Evolutionary conservation across 2,113 vertebrate species (phyloP).

Genomic region (Anser cygnoides): DNA sequence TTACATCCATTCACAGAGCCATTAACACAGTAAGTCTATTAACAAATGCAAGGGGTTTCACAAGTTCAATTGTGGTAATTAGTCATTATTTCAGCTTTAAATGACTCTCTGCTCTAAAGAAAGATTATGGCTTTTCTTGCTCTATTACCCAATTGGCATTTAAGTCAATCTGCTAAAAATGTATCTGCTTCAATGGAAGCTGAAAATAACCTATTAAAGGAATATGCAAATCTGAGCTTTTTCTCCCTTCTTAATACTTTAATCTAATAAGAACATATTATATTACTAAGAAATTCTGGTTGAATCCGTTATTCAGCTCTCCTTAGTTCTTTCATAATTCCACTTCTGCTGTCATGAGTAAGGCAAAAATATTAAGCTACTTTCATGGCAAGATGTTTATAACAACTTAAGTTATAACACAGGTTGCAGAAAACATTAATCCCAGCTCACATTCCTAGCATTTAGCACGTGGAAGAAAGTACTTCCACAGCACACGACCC

Average conservation of each 20-base stretch:
- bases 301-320: not conserved
- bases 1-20: not conserved
- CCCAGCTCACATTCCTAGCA: accelerated
- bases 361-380: not conserved
- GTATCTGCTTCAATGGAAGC: conserved; percentile 44
- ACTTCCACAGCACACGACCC: not conserved
- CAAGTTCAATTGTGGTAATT: conserved; percentile 26
- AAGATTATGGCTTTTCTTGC: conserved; percentile 43
- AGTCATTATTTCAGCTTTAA: conserved; percentile 40
- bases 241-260: conserved; percentile 5
- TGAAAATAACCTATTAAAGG: conserved; percentile 44
- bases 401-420: not conserved
- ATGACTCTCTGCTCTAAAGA: not conserved
- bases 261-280: conserved; percentile 36
- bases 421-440: not conserved
- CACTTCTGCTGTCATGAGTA: not conserved
- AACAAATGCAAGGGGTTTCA: conserved; percentile 34
- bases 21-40: not conserved
- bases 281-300: not conserved
- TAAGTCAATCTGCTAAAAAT: conserved; percentile 45
- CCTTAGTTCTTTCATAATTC: not conserved
- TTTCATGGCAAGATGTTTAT: not conserved
- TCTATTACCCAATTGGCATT: conserved; percentile 47
- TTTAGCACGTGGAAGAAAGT: not conserved
- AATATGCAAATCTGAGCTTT: conserved; percentile 24